Base-by-base conservation (phyloP, 2,113 vertebrate genomes). In the Aix galericulata region DNA sequence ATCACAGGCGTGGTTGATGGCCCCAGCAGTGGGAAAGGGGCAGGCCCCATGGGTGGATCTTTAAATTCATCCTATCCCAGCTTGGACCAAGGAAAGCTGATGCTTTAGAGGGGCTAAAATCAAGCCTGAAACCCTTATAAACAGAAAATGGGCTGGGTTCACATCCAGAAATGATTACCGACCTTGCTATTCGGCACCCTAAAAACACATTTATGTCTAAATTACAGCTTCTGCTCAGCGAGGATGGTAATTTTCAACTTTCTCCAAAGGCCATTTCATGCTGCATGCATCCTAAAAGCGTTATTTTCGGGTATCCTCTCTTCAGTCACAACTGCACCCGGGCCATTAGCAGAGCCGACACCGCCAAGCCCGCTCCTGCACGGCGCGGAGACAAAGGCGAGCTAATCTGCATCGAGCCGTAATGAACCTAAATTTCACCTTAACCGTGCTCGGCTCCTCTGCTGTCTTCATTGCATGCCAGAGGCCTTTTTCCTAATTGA, bases 401-500 rank as follows among this genome's bases (percentile, higher is more conserved):
- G 59, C 62, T 64, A 32, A 95, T 91, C 87, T 38, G 53, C 10
- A 0, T 67, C 17, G 16, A 77, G 74, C 77, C 1, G 0, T 84
- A 95, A 88, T 82, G 91, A 93, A 94, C 81, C 76, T 95, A 92
- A 93, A 95, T 89, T 96, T 88, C 90, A 52, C 81, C 56, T 91
- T 95, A 94, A 93, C 84, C 71, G 77, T 4, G 0, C 56, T 79
- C 67, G 9, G 82, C 68, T 86, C 88, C 95, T 58, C 52, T 78
- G 64, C 92, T 8, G 1, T 83, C 11, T 71, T 89, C 64, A 38
- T 79, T 15, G 2, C 62, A 55, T 75, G 92, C 94, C 84, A 82
- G 82, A 82, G 81, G 83, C 91, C 91, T 76, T 67, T 80, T 88
- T 95, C 89, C 87, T 97, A 95, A 96, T 95, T 96, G 96, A 97